Evolutionary conservation across 2,113 vertebrate genomes (phyloP), one percentile per base, ranked within the genome.

Genomic region (Amphilophus citrinellus): DNA sequence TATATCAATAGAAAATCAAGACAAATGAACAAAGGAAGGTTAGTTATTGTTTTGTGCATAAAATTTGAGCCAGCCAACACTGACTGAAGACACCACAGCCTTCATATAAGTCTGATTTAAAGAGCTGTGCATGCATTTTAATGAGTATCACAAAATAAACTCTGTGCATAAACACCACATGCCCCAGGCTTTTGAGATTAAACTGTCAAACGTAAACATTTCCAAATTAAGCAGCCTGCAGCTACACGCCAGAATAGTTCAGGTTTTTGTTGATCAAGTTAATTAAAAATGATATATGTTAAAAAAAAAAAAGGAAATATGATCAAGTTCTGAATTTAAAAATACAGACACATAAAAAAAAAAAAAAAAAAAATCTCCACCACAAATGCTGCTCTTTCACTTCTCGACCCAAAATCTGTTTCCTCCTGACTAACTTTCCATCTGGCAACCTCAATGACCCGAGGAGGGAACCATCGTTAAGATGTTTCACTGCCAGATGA

Each of bases 121-220:
- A 44, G 30, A 30, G 27, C 39, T 4, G 66, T 56, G 20, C 3
- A 13, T 10, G 11, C 6, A 32, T 50, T 80, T 66, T n/a, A 50
- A 66, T 37, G 66, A 73, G 24, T 30, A 53, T 53, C 44, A 32
- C 44, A 32, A 73, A 73, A 73, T 73, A 73, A 73, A 32, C 24
- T 71, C 24, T 53, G 24, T 0, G 17, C 66, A 56, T 35, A 71
- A 53, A 73, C 66, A 73, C 68, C n/a, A n/a, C 68, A 56, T 35
- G 68, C 68, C 10, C 27, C 47, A 73, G 68, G 68, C 47, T 56
- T 56, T 35, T 35, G 68, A 56, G 47, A 14, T 73, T 73, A 20
- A 73, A 56, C 2, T 73, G 68, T 20, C 47, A 73, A 73, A 73
- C 27, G 9, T 32, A 35, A 56, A 73, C 68, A 73, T 73, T 73